phyloP scores from a whole-genome alignment of 2,113 vertebrate genomes.

The Xyliphius kryptos region DNA sequence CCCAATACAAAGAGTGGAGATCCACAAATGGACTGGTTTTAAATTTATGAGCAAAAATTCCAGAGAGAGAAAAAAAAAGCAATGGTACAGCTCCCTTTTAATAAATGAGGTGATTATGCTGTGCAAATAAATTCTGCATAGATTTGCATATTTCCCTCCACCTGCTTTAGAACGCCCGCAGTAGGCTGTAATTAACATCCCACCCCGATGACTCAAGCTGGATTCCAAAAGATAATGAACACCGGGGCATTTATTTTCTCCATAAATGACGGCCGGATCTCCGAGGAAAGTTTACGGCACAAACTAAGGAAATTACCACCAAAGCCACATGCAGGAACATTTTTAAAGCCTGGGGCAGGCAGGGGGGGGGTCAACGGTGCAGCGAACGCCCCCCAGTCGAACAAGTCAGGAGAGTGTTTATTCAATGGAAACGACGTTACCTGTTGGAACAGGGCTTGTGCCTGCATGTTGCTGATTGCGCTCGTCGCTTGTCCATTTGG shows the following conservation, averaged over 20 bases:
- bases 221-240: constrained; percentile 75
- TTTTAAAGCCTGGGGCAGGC: too few relatives aligned
- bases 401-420: too few relatives aligned
- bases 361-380: too few relatives aligned
- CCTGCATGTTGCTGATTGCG: constrained; percentile 87
- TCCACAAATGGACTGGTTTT: too few relatives aligned
- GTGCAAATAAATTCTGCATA: constrained; percentile 90
- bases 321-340: too few relatives aligned
- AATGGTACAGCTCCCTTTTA: constrained; percentile 4
- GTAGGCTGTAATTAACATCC: constrained; percentile 91
- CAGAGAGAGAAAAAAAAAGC: not conserved
- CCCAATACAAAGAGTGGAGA: too few relatives aligned
- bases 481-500: constrained; percentile 81
- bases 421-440: too few relatives aligned
- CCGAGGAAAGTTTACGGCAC: not conserved
- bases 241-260: constrained; percentile 4
- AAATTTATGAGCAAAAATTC: too few relatives aligned
- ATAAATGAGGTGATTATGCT: constrained; percentile 64
- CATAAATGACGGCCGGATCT: constrained; percentile 13
- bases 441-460: constrained; percentile 97
- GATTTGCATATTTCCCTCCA: constrained; percentile 97
- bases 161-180: constrained; percentile 91
- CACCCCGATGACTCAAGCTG: constrained; percentile 91
- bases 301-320: not conserved
- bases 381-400: too few relatives aligned